Conservation (phyloP, 2,888 invertebrate species). For the Lymantria dispar region DNA sequence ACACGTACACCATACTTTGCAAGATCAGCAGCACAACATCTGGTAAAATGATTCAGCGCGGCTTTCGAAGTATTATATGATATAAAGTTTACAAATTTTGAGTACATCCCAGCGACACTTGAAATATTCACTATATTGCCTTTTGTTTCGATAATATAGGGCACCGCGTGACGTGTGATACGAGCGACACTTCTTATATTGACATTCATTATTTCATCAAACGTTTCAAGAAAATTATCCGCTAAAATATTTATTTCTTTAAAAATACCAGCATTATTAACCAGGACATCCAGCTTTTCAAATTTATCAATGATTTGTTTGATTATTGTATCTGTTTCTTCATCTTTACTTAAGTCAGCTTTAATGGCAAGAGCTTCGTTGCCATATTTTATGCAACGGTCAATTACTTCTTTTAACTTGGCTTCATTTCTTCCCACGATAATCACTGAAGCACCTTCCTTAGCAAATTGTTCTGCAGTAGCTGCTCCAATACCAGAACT, state of each 20-base stretch:
- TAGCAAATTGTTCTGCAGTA: constrained; percentile 42
- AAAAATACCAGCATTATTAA: constrained; percentile 42
- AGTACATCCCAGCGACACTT: constrained; percentile 9
- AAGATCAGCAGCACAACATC: constrained; percentile 82
- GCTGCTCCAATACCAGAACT: constrained; percentile 57
- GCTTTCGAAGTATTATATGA: constrained; percentile 39
- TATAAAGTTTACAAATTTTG: constrained; percentile 73
- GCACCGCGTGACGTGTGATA: constrained; percentile 4
- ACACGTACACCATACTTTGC: constrained; percentile 88
- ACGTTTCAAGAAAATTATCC: constrained; percentile 7
- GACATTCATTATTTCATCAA: constrained; percentile 6
- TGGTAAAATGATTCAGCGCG: constrained; percentile 40
- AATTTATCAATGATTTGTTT: constrained; percentile 32
- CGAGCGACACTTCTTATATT: constrained; percentile 5
- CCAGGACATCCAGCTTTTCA: constrained; percentile 39
- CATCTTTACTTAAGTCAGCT: constrained; percentile 19
- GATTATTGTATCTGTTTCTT: constrained; percentile 27
- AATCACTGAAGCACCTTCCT: constrained; percentile 39
- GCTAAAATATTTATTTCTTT: constrained; percentile 17
- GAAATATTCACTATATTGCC: constrained; percentile 12
- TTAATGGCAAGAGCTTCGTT: neutral
- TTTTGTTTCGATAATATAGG: constrained; percentile 6
- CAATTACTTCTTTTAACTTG: constrained; percentile 25
- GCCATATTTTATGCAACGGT: neutral
- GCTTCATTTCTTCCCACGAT: constrained; percentile 7